A percentile compares a stretch with the other conserved stretches of the same genome.
phyloP scores from a whole-genome alignment of 2,113 vertebrate species.

The Mesembrinibis cayennensis region DNA sequence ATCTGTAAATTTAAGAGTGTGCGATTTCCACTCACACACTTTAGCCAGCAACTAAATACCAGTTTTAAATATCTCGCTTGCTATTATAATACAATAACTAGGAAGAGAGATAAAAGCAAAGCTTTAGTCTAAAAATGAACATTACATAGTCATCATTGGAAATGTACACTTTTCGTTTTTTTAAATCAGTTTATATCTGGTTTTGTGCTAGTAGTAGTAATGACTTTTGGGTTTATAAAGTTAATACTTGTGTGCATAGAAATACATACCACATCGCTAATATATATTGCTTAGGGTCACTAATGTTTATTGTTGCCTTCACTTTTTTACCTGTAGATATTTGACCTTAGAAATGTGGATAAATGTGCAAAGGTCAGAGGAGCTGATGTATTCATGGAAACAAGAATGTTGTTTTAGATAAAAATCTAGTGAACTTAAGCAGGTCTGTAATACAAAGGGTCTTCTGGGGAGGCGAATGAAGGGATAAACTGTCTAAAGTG shows the following conservation, averaged over 20 bases:
- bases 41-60: background rate
- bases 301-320: conserved; percentile 52
- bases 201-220: background rate
- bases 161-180: accelerated
- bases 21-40: background rate
- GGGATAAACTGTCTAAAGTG: conserved; percentile 40
- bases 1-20: background rate
- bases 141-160: background rate
- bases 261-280: background rate
- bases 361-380: conserved; percentile 53
- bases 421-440: conserved; percentile 64
- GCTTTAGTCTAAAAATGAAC: background rate
- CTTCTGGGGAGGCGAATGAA: conserved; percentile 62
- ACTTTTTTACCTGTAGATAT: conserved; percentile 9
- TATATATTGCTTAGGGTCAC: background rate
- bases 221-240: background rate
- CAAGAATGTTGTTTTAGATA: conserved; percentile 63
- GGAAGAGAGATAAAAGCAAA: conserved; percentile 2
- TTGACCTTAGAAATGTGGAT: conserved; percentile 49
- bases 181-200: background rate
- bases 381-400: conserved; percentile 51
- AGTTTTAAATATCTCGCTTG: background rate
- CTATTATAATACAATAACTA: background rate
- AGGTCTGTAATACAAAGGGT: conserved; percentile 58
- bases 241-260: background rate